Evolutionary conservation across 37 sponge, comb jelly and placozoan species (phyloP), one percentile per base, ranked within the genome.

Genomic region (Oopsacas minuta): DNA sequence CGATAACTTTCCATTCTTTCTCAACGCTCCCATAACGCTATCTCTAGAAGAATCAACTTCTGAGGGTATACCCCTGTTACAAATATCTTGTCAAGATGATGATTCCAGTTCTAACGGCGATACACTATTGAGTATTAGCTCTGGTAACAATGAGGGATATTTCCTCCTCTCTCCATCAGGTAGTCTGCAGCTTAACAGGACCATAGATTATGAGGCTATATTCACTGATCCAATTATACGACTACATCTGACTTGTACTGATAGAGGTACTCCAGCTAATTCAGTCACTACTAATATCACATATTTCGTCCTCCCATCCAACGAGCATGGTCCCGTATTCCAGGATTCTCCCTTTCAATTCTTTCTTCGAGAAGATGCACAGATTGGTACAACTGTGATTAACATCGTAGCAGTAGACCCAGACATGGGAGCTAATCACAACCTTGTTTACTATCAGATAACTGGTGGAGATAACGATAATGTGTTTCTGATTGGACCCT

Each of bases 261-360:
- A 61, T 12, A n/a, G 22, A 61, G 75, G 75, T 20, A 3, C 75
- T 61, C 75, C 75, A 5, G 28, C 75, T 61, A 61, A 61, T 34
- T 61, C 75, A 34, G 75, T 61, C 75, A 61, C 75, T 61, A 61
- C 75, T 3, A 61, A 61, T 61, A 25, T 61, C 7, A 61, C 75
- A 7, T 61, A 61, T n/a, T 61, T 25, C 30, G 75, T 61, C 22
- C 7, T 61, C 22, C 75, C 75, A 3, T 25, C 75, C 22, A 61
- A 61, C 75, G 75, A 61, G 75, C 75, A n/a, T 34, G 75, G 75
- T 34, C 75, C 75, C 30, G 75, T 61, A 5, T 61, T 61, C 75
- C 75, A 61, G 75, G 28, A 61, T 34, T 3, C 30, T 61, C 75
- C 75, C 75, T 61, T 32, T 12, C 17, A 3, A n/a, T 61, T 61